Evolutionary conservation across 2,888 invertebrate genomes (phyloP).

Genomic region (Ectemnius cavifrons): DNA sequence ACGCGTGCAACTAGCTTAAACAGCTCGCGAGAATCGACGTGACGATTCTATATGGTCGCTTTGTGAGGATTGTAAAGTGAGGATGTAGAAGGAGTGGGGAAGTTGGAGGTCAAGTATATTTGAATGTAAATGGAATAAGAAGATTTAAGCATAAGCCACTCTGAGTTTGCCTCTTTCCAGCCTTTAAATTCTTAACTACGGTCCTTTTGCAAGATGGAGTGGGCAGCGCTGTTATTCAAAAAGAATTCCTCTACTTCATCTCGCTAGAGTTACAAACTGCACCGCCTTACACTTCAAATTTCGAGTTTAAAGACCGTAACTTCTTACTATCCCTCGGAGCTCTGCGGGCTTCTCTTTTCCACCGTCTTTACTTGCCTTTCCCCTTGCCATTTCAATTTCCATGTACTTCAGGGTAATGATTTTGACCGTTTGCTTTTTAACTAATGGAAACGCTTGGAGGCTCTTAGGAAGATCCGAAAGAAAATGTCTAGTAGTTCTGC

Average conservation of each 20-base stretch:
- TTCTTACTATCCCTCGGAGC: constrained; percentile 31
- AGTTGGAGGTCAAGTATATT: constrained; percentile 59
- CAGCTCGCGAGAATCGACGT: constrained; percentile 12
- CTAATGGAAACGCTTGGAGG: constrained; percentile 12
- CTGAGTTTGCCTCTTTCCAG: constrained; percentile 35
- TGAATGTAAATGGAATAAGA: constrained; percentile 58
- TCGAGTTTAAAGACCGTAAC: constrained; percentile 59
- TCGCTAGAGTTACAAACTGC: constrained; percentile 59
- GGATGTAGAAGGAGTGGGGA: constrained; percentile 23
- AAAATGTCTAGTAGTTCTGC: background rate
- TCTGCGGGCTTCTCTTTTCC: constrained; percentile 12
- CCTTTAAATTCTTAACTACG: constrained; percentile 28
- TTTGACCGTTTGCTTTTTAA: constrained; percentile 14
- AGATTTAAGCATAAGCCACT: constrained; percentile 58
- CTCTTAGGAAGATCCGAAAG: background rate
- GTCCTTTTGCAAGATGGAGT: constrained; percentile 18
- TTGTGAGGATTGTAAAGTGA: constrained; percentile 15
- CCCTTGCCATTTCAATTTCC: background rate
- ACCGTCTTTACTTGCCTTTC: background rate
- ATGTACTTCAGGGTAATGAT: background rate
- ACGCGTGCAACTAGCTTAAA: background rate
- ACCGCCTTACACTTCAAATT: constrained; percentile 55
- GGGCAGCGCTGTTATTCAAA: constrained; percentile 56
- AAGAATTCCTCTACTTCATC: constrained; percentile 50
- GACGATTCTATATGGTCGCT: constrained; percentile 22